Conservation (phyloP, 2,113 vertebrate genomes). For the Dinomys branickii region DNA sequence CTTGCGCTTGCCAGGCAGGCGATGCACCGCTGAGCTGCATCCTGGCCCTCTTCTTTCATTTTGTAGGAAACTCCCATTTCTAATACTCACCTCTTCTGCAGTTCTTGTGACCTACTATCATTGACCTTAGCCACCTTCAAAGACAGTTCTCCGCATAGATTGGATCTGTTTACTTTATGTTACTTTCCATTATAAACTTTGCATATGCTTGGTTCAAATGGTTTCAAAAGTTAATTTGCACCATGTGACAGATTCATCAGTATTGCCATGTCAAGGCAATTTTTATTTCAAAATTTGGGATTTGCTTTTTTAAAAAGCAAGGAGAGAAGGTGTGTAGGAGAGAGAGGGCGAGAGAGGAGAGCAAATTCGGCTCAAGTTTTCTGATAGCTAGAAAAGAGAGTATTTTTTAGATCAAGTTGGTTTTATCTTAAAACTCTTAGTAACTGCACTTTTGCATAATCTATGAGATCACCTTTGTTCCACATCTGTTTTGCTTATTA, state of each 20-base stretch:
- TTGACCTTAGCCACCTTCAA: not conserved
- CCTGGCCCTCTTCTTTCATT: no score
- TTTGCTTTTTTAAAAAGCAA: not conserved
- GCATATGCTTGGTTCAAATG: not conserved
- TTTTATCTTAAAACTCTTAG: not conserved
- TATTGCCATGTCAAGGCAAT: not conserved
- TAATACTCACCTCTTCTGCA: not conserved
- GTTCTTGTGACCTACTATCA: not conserved
- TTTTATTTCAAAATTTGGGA: not conserved
- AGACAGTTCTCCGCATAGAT: not conserved
- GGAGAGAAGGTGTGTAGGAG: not conserved
- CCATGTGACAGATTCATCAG: not conserved
- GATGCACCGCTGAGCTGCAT: no score
- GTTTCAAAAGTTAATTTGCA: not conserved
- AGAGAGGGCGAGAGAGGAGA: not conserved
- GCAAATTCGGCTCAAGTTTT: not conserved
- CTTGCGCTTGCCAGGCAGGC: no score
- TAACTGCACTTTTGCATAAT: conserved; percentile 46
- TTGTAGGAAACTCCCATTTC: not conserved
- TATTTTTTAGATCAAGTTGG: not conserved
- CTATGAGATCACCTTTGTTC: conserved; percentile 47
- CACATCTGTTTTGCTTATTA: conserved; percentile 54
- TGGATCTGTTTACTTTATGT: not conserved
- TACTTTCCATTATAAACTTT: not conserved
- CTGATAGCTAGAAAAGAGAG: not conserved